Evolutionary conservation across 2,113 vertebrate species (phyloP), one percentile per base, ranked within the genome.

Genomic region (Pygoscelis antarcticus): DNA sequence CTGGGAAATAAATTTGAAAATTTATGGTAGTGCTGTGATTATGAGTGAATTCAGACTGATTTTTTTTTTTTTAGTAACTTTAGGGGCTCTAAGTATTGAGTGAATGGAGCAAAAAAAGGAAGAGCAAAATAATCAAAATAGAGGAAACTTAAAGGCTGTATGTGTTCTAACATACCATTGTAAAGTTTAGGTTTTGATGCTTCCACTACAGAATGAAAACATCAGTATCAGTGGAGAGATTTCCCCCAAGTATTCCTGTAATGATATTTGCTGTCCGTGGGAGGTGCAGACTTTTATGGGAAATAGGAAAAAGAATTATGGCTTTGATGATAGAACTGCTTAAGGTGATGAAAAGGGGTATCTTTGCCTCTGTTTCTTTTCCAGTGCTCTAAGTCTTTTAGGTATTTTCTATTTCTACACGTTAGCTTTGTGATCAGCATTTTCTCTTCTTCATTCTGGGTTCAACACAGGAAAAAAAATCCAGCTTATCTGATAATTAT

Each of bases 261-360:
- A 71, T 87, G 64, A 25, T 61, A 57, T 75, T 93, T 87, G 55
- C 51, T 88, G 32, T 91, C 75, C 2, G 7, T 79, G 40, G n/a
- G 30, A 89, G 34, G 8, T 61, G 16, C 36, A 65, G 25, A 40
- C 13, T 61, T 93, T 11, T 34, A 64, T 2, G 9, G 29, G 74
- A 92, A 94, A 80, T 40, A 40, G 58, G 57, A 91, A 84, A 80
- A 96, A 93, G 60, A 75, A 72, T 84, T 89, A 66, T 61, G 81
- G 46, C 18, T 77, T 44, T 36, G 40, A 22, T 57, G 65, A 26
- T 34, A 49, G 42, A 89, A 84, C 23, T 72, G 20, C 51, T 90
- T 86, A 71, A 47, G 21, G 55, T 92, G 47, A 76, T 91, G 60
- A 84, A 70, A 62, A 64, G 32, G 32, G 46, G 6, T 65, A 1